Conservation (phyloP, 2,113 vertebrate genomes). For the Poeciliopsis occidentalis region DNA sequence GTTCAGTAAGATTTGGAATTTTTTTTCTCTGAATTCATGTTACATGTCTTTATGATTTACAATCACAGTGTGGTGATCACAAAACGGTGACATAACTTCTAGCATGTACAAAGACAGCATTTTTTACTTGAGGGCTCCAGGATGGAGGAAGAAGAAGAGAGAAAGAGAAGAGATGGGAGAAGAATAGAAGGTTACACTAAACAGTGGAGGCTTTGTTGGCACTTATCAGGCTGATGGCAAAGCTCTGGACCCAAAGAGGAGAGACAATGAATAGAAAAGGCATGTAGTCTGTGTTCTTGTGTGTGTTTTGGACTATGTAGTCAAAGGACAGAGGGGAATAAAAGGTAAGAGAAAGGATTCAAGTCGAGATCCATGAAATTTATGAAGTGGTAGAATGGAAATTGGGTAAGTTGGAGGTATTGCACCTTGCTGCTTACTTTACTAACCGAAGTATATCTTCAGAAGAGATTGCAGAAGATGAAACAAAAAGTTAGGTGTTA, state of each 20-base stretch:
- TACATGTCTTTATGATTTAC: no score
- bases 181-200: conserved; percentile 70
- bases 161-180: conserved; percentile 41
- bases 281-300: conserved; percentile 49
- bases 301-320: conserved; percentile 16
- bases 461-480: conserved; percentile 42
- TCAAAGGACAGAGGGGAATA: conserved; percentile 10
- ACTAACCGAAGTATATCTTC: conserved; percentile 57
- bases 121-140: conserved; percentile 66
- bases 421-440: conserved; percentile 64
- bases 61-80: neutral
- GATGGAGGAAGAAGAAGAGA: conserved; percentile 53
- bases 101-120: conserved; percentile 53
- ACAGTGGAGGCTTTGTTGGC: conserved; percentile 94
- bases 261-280: conserved; percentile 75
- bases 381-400: conserved; percentile 24
- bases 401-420: conserved; percentile 4
- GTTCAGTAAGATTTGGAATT: no score
- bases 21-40: no score
- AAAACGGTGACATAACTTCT: conserved; percentile 52
- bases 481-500: conserved; percentile 64
- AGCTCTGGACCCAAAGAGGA: conserved; percentile 80
- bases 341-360: conserved; percentile 35
- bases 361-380: conserved; percentile 43
- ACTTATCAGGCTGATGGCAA: conserved; percentile 81